Evolutionary conservation across 2,888 invertebrate species (phyloP).

Genomic region (Odiellus spinosus): DNA sequence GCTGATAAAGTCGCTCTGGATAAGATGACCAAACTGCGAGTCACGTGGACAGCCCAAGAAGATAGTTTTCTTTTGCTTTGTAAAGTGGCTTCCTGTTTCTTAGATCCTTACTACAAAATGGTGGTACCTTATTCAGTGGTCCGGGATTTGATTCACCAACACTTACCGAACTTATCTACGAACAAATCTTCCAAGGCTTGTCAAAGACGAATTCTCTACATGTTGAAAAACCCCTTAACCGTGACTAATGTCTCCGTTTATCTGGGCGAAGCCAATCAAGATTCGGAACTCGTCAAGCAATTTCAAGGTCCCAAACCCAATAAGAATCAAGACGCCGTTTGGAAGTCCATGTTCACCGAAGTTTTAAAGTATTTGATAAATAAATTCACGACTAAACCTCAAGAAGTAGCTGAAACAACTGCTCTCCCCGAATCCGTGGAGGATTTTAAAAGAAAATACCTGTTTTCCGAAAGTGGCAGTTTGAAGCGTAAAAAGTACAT

Average conservation of each 20-base stretch:
- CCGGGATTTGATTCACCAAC: constrained; percentile 26
- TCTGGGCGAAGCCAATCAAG: constrained; percentile 44
- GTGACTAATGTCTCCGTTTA: constrained; percentile 42
- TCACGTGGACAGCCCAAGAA: constrained; percentile 49
- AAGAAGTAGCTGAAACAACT: constrained; percentile 5
- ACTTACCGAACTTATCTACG: constrained; percentile 29
- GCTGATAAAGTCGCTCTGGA: constrained; percentile 46
- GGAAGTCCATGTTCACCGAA: constrained; percentile 14
- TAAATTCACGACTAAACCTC: constrained; percentile 16
- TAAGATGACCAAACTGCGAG: constrained; percentile 36
- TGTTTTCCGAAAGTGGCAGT: constrained; percentile 2
- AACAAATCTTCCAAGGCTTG: constrained; percentile 55
- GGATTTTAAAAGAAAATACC: constrained; percentile 8
- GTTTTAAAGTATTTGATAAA: constrained; percentile 17
- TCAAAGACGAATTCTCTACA: constrained; percentile 44
- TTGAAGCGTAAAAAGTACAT: constrained; percentile 1
- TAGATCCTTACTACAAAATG: constrained; percentile 33
- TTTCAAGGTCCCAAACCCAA: constrained; percentile 21
- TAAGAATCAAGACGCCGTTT: constrained; percentile 15
- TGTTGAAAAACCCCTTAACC: constrained; percentile 43
- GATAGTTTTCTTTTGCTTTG: constrained; percentile 50
- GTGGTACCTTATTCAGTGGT: constrained; percentile 24
- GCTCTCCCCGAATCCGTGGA: constrained; percentile 7
- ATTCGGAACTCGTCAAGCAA: constrained; percentile 34
- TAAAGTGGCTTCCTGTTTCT: constrained; percentile 44